Conservation (phyloP, 1,140 invertebrate genomes). For the Drosophila tristis region DNA sequence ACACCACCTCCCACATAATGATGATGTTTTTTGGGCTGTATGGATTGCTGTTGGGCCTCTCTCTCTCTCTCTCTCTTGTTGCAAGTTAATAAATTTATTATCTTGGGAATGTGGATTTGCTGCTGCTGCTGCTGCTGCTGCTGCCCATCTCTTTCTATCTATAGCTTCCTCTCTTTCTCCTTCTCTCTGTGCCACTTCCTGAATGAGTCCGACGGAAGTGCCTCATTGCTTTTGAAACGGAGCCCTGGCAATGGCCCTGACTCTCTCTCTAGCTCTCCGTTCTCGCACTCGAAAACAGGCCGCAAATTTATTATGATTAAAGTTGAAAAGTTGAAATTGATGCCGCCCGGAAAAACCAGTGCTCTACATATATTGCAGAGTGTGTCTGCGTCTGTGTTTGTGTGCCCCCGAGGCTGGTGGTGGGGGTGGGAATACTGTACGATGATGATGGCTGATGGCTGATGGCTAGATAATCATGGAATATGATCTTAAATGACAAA, state of each 20-base stretch:
- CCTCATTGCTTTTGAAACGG: slow-evolving; percentile 73
- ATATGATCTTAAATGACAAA: slow-evolving; percentile 46
- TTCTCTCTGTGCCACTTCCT: slow-evolving; percentile 18
- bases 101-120: slow-evolving; percentile 68
- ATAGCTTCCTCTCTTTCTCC: background rate
- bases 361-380: background rate
- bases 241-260: slow-evolving; percentile 47
- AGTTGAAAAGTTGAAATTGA: slow-evolving; percentile 79
- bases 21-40: slow-evolving; percentile 49
- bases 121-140: background rate
- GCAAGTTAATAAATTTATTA: slow-evolving; percentile 80
- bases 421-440: slow-evolving; percentile 32
- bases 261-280: background rate
- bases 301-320: slow-evolving; percentile 78
- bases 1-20: slow-evolving; percentile 53
- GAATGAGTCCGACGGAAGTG: slow-evolving; percentile 56
- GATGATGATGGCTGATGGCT: background rate
- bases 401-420: background rate
- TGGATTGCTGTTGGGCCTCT: slow-evolving; percentile 10
- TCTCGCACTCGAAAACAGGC: slow-evolving; percentile 26
- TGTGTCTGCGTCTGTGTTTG: background rate
- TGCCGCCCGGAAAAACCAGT: slow-evolving; percentile 39
- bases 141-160: background rate
- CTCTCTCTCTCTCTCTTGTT: slow-evolving; percentile 16
- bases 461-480: slow-evolving; percentile 29